phyloP scores from a whole-genome alignment of 2,888 invertebrate genomes.

The Plutella xylostella region DNA sequence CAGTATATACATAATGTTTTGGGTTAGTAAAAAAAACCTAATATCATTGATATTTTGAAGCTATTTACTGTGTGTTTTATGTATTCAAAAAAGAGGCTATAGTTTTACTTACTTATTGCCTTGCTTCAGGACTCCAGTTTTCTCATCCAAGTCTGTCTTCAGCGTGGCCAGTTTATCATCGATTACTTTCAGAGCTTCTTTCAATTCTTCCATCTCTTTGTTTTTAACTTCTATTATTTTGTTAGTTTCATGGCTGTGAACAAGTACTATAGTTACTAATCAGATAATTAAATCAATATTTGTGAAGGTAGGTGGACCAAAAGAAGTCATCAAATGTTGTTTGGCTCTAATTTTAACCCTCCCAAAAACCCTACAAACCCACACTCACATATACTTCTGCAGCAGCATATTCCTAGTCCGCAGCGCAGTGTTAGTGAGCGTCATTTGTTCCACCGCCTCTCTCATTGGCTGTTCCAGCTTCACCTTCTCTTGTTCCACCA shows the following conservation, averaged over 20 bases:
- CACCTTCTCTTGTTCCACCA: slow-evolving; percentile 82
- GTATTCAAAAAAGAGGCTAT: too few relatives aligned
- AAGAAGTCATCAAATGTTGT: too few relatives aligned
- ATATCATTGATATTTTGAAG: too few relatives aligned
- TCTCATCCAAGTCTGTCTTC: slow-evolving; percentile 53
- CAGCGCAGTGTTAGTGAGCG: slow-evolving; percentile 80
- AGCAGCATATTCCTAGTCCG: slow-evolving; percentile 76
- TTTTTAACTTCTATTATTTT: slow-evolving; percentile 64
- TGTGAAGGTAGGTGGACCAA: too few relatives aligned
- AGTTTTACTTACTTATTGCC: slow-evolving; percentile 62
- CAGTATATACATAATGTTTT: too few relatives aligned
- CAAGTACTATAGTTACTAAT: not conserved
- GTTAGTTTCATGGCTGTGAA: slow-evolving; percentile 65
- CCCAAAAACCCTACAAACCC: not conserved
- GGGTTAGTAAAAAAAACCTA: too few relatives aligned
- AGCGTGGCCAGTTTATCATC: slow-evolving; percentile 61
- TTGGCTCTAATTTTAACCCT: not conserved
- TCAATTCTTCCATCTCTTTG: slow-evolving; percentile 68
- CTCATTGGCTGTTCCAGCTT: slow-evolving; percentile 83
- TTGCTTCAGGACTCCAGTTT: slow-evolving; percentile 49
- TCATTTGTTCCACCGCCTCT: slow-evolving; percentile 81
- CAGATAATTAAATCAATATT: too few relatives aligned
- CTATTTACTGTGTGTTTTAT: too few relatives aligned
- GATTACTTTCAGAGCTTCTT: slow-evolving; percentile 72
- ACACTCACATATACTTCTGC: slow-evolving; percentile 75